phyloP scores from a whole-genome alignment of 2,113 vertebrate species.

The Centropus bengalensis region DNA sequence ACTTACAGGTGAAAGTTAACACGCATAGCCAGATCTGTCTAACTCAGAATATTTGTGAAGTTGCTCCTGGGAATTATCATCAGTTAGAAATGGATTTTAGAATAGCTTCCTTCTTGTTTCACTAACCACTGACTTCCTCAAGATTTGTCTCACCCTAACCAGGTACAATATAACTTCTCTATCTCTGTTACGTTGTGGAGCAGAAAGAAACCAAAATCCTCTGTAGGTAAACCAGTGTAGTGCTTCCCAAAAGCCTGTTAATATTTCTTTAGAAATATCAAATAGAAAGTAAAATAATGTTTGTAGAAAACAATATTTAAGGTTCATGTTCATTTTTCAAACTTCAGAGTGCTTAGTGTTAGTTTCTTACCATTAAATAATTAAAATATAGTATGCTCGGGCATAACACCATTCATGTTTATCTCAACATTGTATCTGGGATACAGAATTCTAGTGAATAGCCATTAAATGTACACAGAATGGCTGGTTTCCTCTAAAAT shows the following conservation, averaged over 20 bases:
- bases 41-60: not conserved
- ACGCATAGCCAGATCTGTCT: not conserved
- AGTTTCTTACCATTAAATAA: not conserved
- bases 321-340: not conserved
- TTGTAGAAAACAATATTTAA: not conserved
- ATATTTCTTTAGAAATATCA: not conserved
- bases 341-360: not conserved
- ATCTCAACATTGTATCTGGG: not conserved
- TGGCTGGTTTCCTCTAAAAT: not conserved
- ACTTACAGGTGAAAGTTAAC: not conserved
- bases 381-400: not conserved
- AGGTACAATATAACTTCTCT: not conserved
- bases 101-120: not conserved
- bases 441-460: not conserved
- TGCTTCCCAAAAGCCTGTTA: not conserved
- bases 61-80: not conserved
- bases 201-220: not conserved
- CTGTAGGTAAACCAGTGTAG: not conserved
- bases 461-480: not conserved
- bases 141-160: not conserved
- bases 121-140: not conserved
- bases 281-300: not conserved
- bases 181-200: not conserved
- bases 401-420: not conserved
- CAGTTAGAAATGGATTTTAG: not conserved